Percentiles rank a stretch among this genome's conserved stretches.
phyloP scores from a whole-genome alignment of 2,888 invertebrate genomes.

The Lasioglossum villosulum region DNA sequence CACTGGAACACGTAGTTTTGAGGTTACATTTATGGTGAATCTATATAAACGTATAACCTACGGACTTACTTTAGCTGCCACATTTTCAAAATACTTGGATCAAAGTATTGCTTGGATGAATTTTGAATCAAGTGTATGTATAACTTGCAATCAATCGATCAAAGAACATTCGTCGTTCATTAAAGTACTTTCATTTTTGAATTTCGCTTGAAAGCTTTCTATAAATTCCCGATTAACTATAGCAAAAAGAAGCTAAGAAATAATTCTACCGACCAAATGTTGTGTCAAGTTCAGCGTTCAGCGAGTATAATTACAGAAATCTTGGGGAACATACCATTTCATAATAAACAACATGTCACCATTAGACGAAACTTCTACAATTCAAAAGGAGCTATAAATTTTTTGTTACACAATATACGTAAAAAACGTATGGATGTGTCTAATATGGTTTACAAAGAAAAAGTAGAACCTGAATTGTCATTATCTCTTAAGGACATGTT shows the following conservation, averaged over 20 bases:
- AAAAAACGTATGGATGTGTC: neutral
- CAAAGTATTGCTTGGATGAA: neutral
- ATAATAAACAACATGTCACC: neutral
- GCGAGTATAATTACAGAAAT: neutral
- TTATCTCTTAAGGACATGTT: neutral
- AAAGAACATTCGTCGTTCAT: neutral
- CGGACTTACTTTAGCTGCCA: neutral
- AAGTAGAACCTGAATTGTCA: neutral
- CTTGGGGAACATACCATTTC: neutral
- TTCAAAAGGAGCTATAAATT: neutral
- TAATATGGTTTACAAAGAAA: neutral
- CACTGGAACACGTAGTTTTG: neutral
- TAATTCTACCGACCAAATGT: slow-evolving; percentile 27
- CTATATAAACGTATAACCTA: neutral
- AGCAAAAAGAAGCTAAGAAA: neutral
- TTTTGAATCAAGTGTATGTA: neutral
- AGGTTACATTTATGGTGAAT: neutral
- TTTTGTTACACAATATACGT: slow-evolving; percentile 25
- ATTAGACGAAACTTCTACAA: slow-evolving; percentile 25
- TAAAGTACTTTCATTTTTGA: neutral
- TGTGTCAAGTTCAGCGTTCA: slow-evolving; percentile 7
- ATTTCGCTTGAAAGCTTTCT: neutral
- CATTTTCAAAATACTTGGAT: neutral
- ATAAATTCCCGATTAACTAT: neutral
- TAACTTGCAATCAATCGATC: neutral